Evolutionary conservation across 2,888 invertebrate species (phyloP).

Genomic region (Morpho achilles): DNA sequence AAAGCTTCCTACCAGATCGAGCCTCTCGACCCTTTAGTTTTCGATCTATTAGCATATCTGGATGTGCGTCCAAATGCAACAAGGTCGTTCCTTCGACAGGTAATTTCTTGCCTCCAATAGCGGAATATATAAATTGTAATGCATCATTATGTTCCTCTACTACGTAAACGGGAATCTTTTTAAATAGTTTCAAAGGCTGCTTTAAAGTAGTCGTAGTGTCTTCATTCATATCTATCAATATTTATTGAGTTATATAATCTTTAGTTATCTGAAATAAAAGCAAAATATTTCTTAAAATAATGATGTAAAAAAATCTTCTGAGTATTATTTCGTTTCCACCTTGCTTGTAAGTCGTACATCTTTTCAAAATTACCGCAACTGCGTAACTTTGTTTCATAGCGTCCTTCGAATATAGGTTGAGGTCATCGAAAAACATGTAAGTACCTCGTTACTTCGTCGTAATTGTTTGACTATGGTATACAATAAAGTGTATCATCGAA

Average conservation of each 20-base stretch:
- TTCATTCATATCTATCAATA: not conserved
- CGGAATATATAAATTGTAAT: constrained; percentile 87
- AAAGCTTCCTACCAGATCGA: constrained; percentile 84
- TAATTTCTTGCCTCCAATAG: constrained; percentile 88
- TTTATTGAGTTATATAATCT: not conserved
- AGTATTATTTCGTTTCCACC: no score
- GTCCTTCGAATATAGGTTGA: constrained; percentile 50
- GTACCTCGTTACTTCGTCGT: constrained; percentile 33
- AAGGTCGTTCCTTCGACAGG: constrained; percentile 87
- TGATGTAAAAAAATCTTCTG: no score
- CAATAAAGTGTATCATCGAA: constrained; percentile 29
- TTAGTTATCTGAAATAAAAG: constrained; percentile 2
- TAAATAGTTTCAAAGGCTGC: constrained; percentile 63
- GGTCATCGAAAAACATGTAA: constrained; percentile 44
- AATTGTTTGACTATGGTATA: constrained; percentile 39
- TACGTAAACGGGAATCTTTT: constrained; percentile 85
- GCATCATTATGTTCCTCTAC: constrained; percentile 91
- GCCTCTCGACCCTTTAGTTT: constrained; percentile 86
- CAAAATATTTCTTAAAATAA: not conserved
- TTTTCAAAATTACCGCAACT: constrained; percentile 8
- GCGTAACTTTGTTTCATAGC: constrained; percentile 27
- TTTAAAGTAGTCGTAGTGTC: not conserved
- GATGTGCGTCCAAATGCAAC: constrained; percentile 95
- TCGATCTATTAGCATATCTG: constrained; percentile 92
- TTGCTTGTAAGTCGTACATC: no score